Conservation (phyloP, 2,888 invertebrate genomes). For the Drosophila neoperkinsi region DNA sequence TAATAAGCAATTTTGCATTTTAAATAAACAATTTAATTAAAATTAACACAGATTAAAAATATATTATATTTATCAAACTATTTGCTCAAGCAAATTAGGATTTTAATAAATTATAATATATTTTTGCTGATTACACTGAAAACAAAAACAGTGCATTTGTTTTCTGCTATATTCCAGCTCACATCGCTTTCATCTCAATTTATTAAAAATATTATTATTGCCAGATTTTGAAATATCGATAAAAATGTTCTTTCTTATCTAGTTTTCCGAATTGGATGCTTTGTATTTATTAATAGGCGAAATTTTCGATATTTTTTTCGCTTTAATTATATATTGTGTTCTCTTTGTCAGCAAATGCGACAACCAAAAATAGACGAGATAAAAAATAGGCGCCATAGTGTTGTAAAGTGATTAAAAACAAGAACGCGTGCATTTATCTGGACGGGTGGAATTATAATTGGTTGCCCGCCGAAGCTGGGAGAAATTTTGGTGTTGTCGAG, state of each 20-base stretch:
- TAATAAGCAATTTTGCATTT: background rate
- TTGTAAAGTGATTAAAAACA: slow-evolving; percentile 27
- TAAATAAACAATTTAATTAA: background rate
- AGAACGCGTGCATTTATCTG: slow-evolving; percentile 26
- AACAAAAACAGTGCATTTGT: slow-evolving; percentile 11
- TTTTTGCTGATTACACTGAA: background rate
- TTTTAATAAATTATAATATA: background rate
- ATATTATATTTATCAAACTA: background rate
- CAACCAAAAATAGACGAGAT: slow-evolving; percentile 43
- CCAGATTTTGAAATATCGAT: background rate
- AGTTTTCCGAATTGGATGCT: background rate
- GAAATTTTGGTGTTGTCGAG: slow-evolving; percentile 27
- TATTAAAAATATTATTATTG: slow-evolving; percentile 3
- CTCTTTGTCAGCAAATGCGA: slow-evolving; percentile 13
- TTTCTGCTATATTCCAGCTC: background rate
- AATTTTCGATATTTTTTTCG: background rate
- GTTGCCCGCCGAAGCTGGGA: slow-evolving; percentile 61
- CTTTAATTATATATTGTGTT: slow-evolving; percentile 10
- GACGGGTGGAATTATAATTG: slow-evolving; percentile 47
- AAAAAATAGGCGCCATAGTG: slow-evolving; percentile 9
- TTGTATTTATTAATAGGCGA: slow-evolving; percentile 14
- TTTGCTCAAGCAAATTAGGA: background rate
- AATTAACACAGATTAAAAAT: background rate
- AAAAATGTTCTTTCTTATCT: background rate
- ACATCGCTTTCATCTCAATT: slow-evolving; percentile 11